Conservation (phyloP, 2,113 vertebrate genomes). For the Casuarius casuarius region DNA sequence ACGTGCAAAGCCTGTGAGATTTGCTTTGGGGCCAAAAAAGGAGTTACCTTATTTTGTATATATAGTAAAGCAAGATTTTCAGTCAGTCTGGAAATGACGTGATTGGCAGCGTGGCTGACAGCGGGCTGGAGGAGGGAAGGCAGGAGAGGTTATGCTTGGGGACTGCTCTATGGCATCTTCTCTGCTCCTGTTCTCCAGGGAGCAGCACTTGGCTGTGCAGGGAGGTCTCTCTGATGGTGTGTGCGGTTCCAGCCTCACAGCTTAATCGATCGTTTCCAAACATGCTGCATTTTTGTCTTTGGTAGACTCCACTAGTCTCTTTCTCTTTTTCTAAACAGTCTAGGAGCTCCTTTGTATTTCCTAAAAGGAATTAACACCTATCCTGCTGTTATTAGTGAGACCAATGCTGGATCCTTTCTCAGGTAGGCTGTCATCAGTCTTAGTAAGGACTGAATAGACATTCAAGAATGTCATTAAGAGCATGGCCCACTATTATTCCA, state of each 20-base stretch:
- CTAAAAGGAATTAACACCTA: not conserved
- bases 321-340: not conserved
- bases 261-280: not conserved
- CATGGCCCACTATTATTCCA: not conserved
- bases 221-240: not conserved
- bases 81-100: not conserved
- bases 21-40: constrained; percentile 7
- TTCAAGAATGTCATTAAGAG: not conserved
- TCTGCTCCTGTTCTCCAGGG: not conserved
- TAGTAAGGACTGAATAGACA: not conserved
- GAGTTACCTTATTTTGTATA: not conserved
- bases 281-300: not conserved
- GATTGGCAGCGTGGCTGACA: not conserved
- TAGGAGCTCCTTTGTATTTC: not conserved
- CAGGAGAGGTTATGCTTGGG: not conserved
- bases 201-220: not conserved
- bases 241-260: not conserved
- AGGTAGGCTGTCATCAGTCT: not conserved
- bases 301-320: not conserved
- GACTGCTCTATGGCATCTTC: not conserved
- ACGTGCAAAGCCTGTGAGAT: not conserved
- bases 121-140: not conserved
- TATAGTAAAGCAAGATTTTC: constrained; percentile 10
- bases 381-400: not conserved
- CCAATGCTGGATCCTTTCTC: not conserved